A percentile compares a stretch with the other conserved stretches of the same genome.
Evolutionary conservation across 2,797 vertebrate genomes (phyloP).

Genomic region (Phataginus tetradactyla): DNA sequence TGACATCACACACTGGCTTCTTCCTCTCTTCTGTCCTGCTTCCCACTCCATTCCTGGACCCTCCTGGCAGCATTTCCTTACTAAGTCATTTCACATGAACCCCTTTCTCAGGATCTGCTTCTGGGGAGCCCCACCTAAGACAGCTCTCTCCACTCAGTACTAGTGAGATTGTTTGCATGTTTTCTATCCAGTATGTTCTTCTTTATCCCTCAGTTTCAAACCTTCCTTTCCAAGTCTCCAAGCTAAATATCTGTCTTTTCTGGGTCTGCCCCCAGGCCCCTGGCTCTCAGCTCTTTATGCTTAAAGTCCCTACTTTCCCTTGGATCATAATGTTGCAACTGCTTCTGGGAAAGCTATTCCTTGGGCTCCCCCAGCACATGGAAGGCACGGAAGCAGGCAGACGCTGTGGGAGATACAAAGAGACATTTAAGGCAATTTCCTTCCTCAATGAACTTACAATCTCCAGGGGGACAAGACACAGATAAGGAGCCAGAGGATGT

Average conservation of each 20-base stretch:
- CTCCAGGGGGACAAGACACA: not conserved
- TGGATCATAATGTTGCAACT: not conserved
- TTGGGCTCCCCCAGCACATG: not conserved
- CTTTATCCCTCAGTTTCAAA: not conserved
- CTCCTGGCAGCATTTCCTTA: not conserved
- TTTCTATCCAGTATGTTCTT: not conserved
- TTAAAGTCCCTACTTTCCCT: not conserved
- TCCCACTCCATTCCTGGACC: not conserved
- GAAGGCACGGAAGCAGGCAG: not conserved
- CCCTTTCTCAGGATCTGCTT: not conserved
- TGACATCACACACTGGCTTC: not conserved
- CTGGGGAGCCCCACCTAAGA: not conserved
- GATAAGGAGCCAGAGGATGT: not conserved
- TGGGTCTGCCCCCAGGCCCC: not conserved
- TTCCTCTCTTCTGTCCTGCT: not conserved
- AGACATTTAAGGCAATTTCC: not conserved
- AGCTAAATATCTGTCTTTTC: not conserved
- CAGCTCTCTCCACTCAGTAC: not conserved
- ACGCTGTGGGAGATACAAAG: not conserved
- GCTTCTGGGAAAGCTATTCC: not conserved
- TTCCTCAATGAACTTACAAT: not conserved
- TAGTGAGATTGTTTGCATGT: not conserved
- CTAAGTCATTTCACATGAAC: not conserved
- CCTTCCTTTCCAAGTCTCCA: not conserved
- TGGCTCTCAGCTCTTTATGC: not conserved